Base-by-base conservation (phyloP, 2,797 vertebrate genomes). In the Enteromius viviparus region DNA sequence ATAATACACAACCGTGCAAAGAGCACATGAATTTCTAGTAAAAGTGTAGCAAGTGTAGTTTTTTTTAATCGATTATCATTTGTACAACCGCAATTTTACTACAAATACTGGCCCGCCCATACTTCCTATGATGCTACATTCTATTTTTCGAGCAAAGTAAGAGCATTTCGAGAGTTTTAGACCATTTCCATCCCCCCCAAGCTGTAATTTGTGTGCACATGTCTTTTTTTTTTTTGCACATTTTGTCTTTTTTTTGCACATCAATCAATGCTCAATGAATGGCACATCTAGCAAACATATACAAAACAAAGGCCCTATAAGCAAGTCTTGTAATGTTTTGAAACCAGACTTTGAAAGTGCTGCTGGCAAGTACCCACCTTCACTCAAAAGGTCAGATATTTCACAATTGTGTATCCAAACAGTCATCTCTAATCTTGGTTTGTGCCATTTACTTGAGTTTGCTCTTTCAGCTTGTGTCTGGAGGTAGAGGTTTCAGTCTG, bases 331-430 rank as follows among this genome's bases (percentile, higher is more conserved):
- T 34, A 7, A 60, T 66, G 62, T 15, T 69, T 34, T 51, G 74
- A 70, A 65, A 37, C 51, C 37, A 42, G 29, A 23, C 49, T 69
- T 51, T 83, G 37, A 69, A 55, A 77, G 21, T 84, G 76, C 82
- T 62, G 17, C 76, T 84, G 82, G 76, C 76, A 64, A 26, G 45
- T 5, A 14, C 55, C 21, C 60, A 77, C 66, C 55, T 78, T 78
- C 37, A n/a, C 64, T 82, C 49, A 45, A 81, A 86, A 86, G 82
- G 81, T 86, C 82, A 86, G 17, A 80, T 62, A 74, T 74, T 47
- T 55, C 64, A 82, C 60, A 83, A 55, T 45, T 12, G 3, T 70
- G 29, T 40, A 55, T 32, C 32, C 51, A 69, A 45, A 75, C 34
- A 72, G 68, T 15, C 47, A n/a, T 64, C 42, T 76, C 65, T 85